Conservation (phyloP, 1,140 invertebrate genomes). For the Drosophila pruinosa region DNA sequence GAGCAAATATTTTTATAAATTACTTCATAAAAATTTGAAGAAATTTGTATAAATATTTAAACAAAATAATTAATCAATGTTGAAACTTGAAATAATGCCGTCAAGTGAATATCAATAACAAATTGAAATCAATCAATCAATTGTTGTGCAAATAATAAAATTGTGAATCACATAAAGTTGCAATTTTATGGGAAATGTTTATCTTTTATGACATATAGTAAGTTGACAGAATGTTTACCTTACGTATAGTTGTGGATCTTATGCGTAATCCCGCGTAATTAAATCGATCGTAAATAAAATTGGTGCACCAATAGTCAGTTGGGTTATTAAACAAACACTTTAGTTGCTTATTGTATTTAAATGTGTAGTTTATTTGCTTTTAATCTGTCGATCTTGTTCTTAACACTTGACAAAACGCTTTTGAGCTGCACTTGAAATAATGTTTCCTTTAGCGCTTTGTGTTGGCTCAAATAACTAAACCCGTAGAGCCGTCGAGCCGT, state of each 20-base stretch:
- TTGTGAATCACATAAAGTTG: slow-evolving; percentile 15
- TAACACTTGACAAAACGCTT: slow-evolving; percentile 11
- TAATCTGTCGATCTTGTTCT: background rate
- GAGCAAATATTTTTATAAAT: background rate
- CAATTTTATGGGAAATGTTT: background rate
- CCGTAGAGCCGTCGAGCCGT: background rate
- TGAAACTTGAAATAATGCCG: background rate
- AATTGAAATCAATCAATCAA: slow-evolving; percentile 25
- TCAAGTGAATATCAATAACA: background rate
- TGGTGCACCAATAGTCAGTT: background rate
- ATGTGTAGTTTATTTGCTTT: background rate
- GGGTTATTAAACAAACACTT: background rate
- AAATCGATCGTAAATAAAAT: background rate
- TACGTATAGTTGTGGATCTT: slow-evolving; percentile 1
- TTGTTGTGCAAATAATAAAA: slow-evolving; percentile 1
- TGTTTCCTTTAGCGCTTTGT: background rate
- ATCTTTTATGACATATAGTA: background rate
- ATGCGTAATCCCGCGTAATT: slow-evolving; percentile 18
- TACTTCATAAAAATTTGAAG: background rate
- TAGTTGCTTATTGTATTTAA: slow-evolving; percentile 1
- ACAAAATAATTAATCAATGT: background rate
- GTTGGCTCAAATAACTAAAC: slow-evolving; percentile 11
- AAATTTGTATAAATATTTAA: background rate
- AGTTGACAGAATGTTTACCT: slow-evolving; percentile 12
- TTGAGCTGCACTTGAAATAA: slow-evolving; percentile 13